These are phyloP conservation scores for Reticulitermes speratus DNA, from an alignment of 1,140 invertebrate genomes.

Conservation along the genomic window DNA sequence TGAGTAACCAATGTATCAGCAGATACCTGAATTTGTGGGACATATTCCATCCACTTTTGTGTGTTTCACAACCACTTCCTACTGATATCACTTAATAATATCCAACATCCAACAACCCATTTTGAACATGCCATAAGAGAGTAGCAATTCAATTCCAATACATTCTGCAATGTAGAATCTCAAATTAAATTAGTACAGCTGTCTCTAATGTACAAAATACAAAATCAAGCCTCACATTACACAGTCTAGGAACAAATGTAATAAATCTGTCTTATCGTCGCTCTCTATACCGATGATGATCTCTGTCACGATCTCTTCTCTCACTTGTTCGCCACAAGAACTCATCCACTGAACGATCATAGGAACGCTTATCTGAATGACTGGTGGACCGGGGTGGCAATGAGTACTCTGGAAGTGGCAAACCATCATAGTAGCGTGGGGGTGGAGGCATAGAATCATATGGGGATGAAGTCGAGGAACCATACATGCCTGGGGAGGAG, in stretches of 20 bases:
- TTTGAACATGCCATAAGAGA: background rate
- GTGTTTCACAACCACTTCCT: background rate
- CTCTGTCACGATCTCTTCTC: conserved; percentile 48
- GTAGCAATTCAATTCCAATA: background rate
- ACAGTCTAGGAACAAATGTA: background rate
- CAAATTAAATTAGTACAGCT: background rate
- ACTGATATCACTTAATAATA: background rate
- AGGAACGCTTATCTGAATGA: conserved; percentile 66
- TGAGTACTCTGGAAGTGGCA: conserved; percentile 63
- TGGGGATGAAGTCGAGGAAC: conserved; percentile 54
- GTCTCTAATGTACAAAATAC: background rate
- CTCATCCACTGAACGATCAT: conserved; percentile 88
- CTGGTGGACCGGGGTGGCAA: conserved; percentile 45
- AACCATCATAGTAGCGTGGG: conserved; percentile 75
- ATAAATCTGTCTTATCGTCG: conserved; percentile 32
- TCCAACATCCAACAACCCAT: background rate
- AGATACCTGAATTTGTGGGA: background rate
- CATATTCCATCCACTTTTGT: background rate
- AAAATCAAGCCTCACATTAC: background rate
- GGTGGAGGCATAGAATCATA: conserved; percentile 74
- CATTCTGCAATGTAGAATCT: background rate
- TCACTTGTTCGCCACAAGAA: conserved; percentile 81
- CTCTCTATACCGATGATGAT: conserved; percentile 38
- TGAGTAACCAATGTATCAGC: background rate
- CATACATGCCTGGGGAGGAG: conserved; percentile 61